A percentile compares a stretch with the other conserved stretches of the same genome.
Conservation (phyloP, 2,797 vertebrate species). For the Karalla daura region DNA sequence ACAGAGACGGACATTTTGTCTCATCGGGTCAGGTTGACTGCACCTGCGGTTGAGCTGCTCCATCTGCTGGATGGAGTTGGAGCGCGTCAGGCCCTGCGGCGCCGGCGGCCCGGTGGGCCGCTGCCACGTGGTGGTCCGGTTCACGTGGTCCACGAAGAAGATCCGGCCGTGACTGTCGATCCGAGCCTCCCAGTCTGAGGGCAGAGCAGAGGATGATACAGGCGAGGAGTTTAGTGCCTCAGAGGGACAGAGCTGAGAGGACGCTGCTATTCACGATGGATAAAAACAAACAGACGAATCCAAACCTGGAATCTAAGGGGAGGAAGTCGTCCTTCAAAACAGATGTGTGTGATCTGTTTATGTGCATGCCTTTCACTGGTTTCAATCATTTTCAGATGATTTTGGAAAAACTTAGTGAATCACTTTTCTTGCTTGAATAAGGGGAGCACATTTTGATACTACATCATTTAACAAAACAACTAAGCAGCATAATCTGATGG, state of each 20-base stretch:
- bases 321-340: no score
- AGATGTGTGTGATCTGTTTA: no score
- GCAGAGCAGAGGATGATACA: conserved; percentile 2
- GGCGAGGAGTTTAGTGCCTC: conserved; percentile 26
- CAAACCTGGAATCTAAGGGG: no score
- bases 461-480: no score
- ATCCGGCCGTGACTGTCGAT: conserved; percentile 98
- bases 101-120: conserved; percentile 94
- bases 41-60: conserved; percentile 98
- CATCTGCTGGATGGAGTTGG: conserved; percentile 99
- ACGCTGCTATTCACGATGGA: no score
- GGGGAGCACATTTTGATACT: no score
- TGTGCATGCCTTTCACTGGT: no score
- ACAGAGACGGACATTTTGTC: background rate
- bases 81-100: conserved; percentile 95
- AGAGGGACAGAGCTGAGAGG: background rate
- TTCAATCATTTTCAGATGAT: no score
- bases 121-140: conserved; percentile 98
- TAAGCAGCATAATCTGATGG: no score
- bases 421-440: no score
- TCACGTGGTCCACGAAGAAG: conserved; percentile 98
- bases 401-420: no score
- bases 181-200: conserved; percentile 96
- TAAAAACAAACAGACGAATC: background rate
- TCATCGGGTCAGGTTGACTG: no score